These are phyloP conservation scores for Forbesichthys papilliferus DNA, from an alignment of 2,113 vertebrate genomes.

Conservation along the genomic window DNA sequence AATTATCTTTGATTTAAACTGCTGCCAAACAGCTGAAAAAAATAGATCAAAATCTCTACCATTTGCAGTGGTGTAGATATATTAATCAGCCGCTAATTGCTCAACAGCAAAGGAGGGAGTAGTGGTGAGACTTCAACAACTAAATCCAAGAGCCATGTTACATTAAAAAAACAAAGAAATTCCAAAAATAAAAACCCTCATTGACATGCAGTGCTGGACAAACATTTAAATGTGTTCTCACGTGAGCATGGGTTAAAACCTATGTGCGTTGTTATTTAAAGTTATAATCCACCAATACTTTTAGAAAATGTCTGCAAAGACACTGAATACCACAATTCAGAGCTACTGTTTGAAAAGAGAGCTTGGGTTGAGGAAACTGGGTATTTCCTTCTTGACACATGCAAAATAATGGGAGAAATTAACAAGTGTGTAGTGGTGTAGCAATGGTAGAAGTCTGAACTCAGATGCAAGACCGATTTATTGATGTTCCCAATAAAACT, in stretches of 20 bases:
- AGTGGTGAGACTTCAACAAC: conserved; percentile 18
- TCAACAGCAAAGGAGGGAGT: conserved; percentile 10
- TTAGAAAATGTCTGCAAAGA: no score
- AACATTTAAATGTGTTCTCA: neutral
- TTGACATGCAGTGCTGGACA: conserved; percentile 5
- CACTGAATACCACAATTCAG: conserved; percentile 7
- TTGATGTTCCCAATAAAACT: conserved; percentile 3
- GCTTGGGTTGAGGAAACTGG: conserved; percentile 30
- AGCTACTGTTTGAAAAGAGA: conserved; percentile 35
- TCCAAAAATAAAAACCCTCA: no score
- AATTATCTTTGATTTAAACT: conserved; percentile 30
- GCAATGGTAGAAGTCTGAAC: conserved; percentile 24
- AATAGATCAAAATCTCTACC: conserved; percentile 31
- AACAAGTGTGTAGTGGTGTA: conserved; percentile 14
- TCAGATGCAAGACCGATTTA: conserved; percentile 21
- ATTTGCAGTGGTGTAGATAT: conserved; percentile 34
- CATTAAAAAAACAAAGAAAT: neutral
- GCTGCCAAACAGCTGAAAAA: conserved; percentile 49
- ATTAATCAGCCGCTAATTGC: conserved; percentile 21
- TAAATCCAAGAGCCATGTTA: conserved; percentile 21
- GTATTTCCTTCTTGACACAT: conserved; percentile 22
- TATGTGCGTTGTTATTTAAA: conserved; percentile 43
- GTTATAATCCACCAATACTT: no score
- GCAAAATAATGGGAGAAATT: neutral
- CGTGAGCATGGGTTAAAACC: conserved; percentile 24